phyloP scores from a whole-genome alignment of 2,888 invertebrate genomes.

The Petrophora chlorosata region DNA sequence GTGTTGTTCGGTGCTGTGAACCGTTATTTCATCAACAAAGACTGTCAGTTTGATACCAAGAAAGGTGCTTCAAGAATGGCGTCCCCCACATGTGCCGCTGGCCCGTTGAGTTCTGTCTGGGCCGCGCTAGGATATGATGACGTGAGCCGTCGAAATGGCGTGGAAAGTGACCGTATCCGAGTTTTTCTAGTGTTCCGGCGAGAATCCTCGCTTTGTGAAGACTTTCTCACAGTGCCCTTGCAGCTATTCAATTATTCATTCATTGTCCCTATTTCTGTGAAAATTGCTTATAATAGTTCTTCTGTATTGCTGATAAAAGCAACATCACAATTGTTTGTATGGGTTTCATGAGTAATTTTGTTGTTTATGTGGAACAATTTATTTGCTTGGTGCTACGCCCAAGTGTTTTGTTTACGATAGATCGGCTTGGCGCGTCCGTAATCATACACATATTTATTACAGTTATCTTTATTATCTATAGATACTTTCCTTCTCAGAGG shows the following conservation, averaged over 20 bases:
- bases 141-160: conserved; percentile 63
- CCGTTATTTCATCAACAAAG: conserved; percentile 75
- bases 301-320: conserved; percentile 22
- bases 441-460: conserved; percentile 16
- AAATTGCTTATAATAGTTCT: conserved; percentile 56
- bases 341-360: conserved; percentile 15
- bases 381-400: conserved; percentile 50
- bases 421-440: conserved; percentile 47
- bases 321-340: neutral
- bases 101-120: conserved; percentile 72
- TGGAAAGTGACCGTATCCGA: conserved; percentile 54
- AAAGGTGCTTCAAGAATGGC: conserved; percentile 89
- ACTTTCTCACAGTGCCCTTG: conserved; percentile 57
- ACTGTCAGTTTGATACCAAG: conserved; percentile 86
- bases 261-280: conserved; percentile 72
- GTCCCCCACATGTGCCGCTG: conserved; percentile 88
- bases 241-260: conserved; percentile 71
- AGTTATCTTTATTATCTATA: conserved; percentile 13
- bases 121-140: conserved; percentile 68
- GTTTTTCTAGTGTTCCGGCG: conserved; percentile 49
- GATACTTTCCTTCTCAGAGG: conserved; percentile 1
- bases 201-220: conserved; percentile 42
- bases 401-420: conserved; percentile 76
- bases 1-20: conserved; percentile 68
- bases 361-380: conserved; percentile 34